Conservation (phyloP, 2,888 invertebrate genomes). For the Stenodera caucasica region DNA sequence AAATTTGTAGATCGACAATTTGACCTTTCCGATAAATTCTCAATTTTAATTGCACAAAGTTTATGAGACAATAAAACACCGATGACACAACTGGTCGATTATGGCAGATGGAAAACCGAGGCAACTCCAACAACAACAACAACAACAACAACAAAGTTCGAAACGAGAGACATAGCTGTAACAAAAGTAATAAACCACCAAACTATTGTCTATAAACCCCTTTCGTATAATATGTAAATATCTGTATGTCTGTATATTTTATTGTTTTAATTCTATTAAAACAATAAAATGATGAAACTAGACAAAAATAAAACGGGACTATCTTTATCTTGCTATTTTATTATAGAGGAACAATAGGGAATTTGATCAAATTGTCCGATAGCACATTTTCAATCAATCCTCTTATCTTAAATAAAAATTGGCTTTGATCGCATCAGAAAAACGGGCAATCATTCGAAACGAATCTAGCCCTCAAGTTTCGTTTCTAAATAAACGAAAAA, state of each 20-base stretch:
- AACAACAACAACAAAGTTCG: slow-evolving; percentile 1
- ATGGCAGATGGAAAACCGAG: slow-evolving; percentile 1
- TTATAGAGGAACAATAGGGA: background rate
- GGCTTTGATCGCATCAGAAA: background rate
- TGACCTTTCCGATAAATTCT: slow-evolving; percentile 20
- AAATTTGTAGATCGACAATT: slow-evolving; percentile 8
- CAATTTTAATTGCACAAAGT: slow-evolving; percentile 20
- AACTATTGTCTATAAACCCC: slow-evolving; percentile 12
- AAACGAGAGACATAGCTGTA: slow-evolving; percentile 9
- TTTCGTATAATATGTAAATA: slow-evolving; percentile 8
- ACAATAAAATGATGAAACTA: slow-evolving; percentile 8
- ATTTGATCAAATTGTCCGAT: background rate
- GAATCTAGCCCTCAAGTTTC: too few species aligned
- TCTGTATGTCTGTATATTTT: background rate
- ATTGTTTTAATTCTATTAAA: slow-evolving; percentile 9
- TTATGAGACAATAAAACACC: slow-evolving; percentile 21
- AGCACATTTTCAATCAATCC: background rate
- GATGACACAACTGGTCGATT: slow-evolving; percentile 15
- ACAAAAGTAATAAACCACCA: slow-evolving; percentile 17
- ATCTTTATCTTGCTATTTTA: background rate
- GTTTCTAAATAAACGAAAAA: too few species aligned
- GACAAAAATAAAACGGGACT: background rate
- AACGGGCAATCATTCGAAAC: background rate
- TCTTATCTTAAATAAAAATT: background rate
- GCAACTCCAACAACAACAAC: background rate